Evolutionary conservation across 2,888 invertebrate genomes (phyloP), one percentile per base, ranked within the genome.

Genomic region (Adelphocoris suturalis): DNA sequence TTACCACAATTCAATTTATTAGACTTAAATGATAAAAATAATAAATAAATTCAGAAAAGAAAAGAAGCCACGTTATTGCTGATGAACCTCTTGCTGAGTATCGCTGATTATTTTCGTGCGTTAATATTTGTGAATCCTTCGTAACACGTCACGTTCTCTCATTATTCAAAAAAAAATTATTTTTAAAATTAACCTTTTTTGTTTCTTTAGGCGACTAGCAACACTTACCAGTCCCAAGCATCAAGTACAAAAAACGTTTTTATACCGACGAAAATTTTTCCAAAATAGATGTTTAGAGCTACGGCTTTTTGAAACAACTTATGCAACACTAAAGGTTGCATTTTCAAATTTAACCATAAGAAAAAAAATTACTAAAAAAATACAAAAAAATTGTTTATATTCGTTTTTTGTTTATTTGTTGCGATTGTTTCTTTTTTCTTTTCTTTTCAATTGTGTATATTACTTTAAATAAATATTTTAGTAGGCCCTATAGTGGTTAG

Each of bases 401-500:
- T 23, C 68, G 68, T 68, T 78, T 78, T 78, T 47, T 16, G 78
- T 78, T 37, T 78, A 37, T 78, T 78, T 46, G 78, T 78, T 76
- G 37, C 76, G 27, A 76, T 27, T 75, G 75, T 4, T 76, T 76
- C 16, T 76, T 37, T 37, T 7, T 37, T 37, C n/a, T n/a, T 37
- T 37, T 7, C 7, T 37, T 76, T 78, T 19, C n/a, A 52, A 52
- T 82, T 82, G 52, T 86, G 46, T 61, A 61, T 61, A 86, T 75
- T 61, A 85, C 16, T 86, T 75, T 61, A 23, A 28, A 86, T 14
- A 27, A 48, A 68, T 85, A n/a, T 81, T 37, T 14, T 28, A 81
- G 55, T 89, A 89, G 84, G 84, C 85, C 90, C 90, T 90, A 89
- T 89, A 90, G 90, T 46, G 57, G 78, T 90, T 90, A 81, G 90